Evolutionary conservation across 2,113 vertebrate genomes (phyloP), one percentile per base, ranked within the genome.

Genomic region (Aegypius monachus): DNA sequence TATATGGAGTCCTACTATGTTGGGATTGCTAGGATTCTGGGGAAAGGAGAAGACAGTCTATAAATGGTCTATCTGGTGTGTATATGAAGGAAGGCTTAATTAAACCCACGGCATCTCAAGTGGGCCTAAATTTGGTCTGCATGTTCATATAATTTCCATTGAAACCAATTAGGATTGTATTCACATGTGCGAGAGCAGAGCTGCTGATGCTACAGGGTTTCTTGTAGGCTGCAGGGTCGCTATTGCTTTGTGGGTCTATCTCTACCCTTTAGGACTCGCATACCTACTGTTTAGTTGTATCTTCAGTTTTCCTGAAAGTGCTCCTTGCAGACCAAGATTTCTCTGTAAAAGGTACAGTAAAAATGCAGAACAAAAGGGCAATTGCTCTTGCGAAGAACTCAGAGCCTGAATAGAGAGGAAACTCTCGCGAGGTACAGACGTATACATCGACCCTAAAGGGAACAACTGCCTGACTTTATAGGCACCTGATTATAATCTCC

Each of bases 371-470:
- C 34, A 29, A 32, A 62, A 63, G 66, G 36, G 26, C 14, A 8
- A 0, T 36, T 50, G 42, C 18, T 56, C 32, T 56, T 13, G 25
- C 9, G 26, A 83, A 56, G 66, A 73, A 13, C 40, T 38, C 29
- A 3, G 18, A 83, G 53, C 45, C 23, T 18, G n/a, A 61, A 13
- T 25, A 29, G 40, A 32, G 86, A 26, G 29, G 43, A n/a, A 48
- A 23, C 17, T 12, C 3, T 25, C 32, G 2, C 7, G 9, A 19
- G 48, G 11, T 36, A 2, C 0, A 0, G 23, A 45, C 7, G 2
- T 0, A 0, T 6, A 3, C 29, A 1, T 38, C 1, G 8, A 8
- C 42, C 32, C 32, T 14, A 2, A 26, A n/a, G 77, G 72, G 63
- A 21, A 18, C 3, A 26, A 14, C 45, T 23, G 16, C 71, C 56